A percentile compares a stretch with the other conserved stretches of the same genome.
These are phyloP conservation scores for Trogon surrucura DNA, from an alignment of 2,113 vertebrate genomes.

Conservation along the genomic window DNA sequence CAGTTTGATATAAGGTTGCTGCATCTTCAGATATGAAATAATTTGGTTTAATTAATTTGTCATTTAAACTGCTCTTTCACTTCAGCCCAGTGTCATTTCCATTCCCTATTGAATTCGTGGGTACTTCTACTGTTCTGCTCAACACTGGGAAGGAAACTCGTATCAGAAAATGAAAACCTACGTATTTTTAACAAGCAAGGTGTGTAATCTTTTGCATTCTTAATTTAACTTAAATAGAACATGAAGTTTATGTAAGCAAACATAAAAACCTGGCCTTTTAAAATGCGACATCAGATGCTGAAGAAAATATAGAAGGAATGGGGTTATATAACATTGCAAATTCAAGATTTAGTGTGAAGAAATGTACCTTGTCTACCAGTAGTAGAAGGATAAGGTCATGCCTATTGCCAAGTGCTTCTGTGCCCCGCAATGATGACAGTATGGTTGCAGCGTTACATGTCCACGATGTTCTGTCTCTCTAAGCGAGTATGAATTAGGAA, in stretches of 20 bases:
- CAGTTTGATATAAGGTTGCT: neutral
- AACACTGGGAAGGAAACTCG: neutral
- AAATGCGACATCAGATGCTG: neutral
- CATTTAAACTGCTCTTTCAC: neutral
- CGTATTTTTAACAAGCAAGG: neutral
- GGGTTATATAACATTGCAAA: neutral
- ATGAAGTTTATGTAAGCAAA: neutral
- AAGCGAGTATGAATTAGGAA: neutral
- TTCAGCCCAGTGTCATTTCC: neutral
- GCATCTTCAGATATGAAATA: neutral
- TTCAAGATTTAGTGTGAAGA: neutral
- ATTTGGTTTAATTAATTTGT: neutral
- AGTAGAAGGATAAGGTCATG: neutral
- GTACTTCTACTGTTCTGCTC: neutral
- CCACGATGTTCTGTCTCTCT: neutral
- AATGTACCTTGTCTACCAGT: neutral
- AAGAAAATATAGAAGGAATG: neutral
- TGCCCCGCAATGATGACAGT: neutral
- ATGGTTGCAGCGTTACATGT: fast-evolving
- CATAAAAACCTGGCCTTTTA: neutral
- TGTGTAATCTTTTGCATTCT: neutral
- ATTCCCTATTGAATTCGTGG: neutral
- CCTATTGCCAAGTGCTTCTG: neutral
- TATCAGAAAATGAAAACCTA: neutral
- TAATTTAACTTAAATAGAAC: neutral